Percentiles rank a stretch among this genome's conserved stretches.
Conservation (phyloP, 2,888 invertebrate species). For the Microlaimidae sp. region DNA sequence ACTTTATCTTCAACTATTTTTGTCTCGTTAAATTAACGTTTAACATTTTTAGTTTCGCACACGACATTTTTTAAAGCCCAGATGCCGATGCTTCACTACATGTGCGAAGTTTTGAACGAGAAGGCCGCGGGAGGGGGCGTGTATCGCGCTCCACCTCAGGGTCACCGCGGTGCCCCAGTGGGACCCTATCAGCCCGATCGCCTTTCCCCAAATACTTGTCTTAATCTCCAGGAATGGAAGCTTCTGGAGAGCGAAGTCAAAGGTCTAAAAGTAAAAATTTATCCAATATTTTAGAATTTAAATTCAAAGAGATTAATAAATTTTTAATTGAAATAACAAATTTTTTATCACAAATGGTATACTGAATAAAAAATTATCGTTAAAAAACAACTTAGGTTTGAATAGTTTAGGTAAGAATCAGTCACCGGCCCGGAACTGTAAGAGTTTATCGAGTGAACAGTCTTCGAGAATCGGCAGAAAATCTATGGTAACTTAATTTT, state of each 20-base stretch:
- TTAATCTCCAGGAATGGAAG: constrained; percentile 21
- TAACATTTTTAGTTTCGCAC: constrained; percentile 24
- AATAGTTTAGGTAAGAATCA: too few relatives aligned
- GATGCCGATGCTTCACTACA: constrained; percentile 25
- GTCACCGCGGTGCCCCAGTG: background rate
- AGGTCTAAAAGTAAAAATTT: constrained; percentile 23
- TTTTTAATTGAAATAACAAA: too few relatives aligned
- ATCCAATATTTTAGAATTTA: too few relatives aligned
- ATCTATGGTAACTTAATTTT: constrained; percentile 21
- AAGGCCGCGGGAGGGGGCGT: constrained; percentile 2
- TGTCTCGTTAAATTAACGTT: too few relatives aligned
- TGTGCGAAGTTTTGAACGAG: constrained; percentile 26
- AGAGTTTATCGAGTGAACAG: constrained; percentile 28
- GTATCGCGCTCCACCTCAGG: background rate
- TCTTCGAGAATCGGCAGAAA: constrained; percentile 23
- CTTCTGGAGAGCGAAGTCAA: constrained; percentile 23
- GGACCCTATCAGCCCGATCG: constrained; percentile 15
- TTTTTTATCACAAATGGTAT: too few relatives aligned
- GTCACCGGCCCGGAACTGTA: constrained; percentile 22
- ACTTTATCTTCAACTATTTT: too few relatives aligned
- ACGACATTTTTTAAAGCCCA: constrained; percentile 27
- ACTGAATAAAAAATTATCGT: too few relatives aligned
- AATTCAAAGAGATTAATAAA: too few relatives aligned
- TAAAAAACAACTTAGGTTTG: too few relatives aligned
- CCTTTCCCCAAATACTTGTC: constrained; percentile 19